Percentiles rank a stretch among this genome's conserved stretches.
Conservation (phyloP, 2,888 invertebrate genomes). For the Tethea ocularis region DNA sequence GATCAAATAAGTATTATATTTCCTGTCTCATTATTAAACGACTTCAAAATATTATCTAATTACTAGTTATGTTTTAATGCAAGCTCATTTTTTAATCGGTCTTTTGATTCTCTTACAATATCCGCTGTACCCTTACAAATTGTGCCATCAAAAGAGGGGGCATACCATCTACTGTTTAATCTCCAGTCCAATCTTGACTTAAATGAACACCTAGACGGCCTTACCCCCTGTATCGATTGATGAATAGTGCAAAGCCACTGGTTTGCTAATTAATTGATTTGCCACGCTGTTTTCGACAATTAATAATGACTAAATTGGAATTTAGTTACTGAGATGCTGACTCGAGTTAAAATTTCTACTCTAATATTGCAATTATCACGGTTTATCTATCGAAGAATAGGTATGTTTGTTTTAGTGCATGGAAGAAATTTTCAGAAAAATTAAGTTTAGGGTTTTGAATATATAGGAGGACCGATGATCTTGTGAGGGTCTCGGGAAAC, state of each 20-base stretch:
- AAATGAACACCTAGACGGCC: slow-evolving; percentile 76
- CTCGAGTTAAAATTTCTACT: background rate
- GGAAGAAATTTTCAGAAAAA: background rate
- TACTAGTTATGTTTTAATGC: too few species aligned
- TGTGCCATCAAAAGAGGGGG: slow-evolving; percentile 44
- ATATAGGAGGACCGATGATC: too few species aligned
- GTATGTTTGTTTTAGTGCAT: background rate
- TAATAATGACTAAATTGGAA: slow-evolving; percentile 45
- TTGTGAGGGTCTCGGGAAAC: too few species aligned
- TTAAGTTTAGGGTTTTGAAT: background rate
- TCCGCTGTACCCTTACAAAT: slow-evolving; percentile 23
- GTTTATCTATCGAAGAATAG: background rate
- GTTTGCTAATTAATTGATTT: slow-evolving; percentile 78
- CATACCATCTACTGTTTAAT: slow-evolving; percentile 71
- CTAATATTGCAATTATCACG: background rate
- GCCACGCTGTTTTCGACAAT: slow-evolving; percentile 57
- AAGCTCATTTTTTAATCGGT: too few species aligned
- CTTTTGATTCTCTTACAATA: background rate
- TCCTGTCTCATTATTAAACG: too few species aligned
- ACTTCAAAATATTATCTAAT: too few species aligned
- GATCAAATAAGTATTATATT: too few species aligned
- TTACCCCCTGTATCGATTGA: slow-evolving; percentile 65
- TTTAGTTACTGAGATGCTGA: background rate
- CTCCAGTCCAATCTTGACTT: slow-evolving; percentile 76
- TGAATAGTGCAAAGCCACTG: slow-evolving; percentile 68